A percentile compares a stretch with the other conserved stretches of the same genome.
Conservation (phyloP, 2,113 vertebrate species). For the Manacus vitellinus region DNA sequence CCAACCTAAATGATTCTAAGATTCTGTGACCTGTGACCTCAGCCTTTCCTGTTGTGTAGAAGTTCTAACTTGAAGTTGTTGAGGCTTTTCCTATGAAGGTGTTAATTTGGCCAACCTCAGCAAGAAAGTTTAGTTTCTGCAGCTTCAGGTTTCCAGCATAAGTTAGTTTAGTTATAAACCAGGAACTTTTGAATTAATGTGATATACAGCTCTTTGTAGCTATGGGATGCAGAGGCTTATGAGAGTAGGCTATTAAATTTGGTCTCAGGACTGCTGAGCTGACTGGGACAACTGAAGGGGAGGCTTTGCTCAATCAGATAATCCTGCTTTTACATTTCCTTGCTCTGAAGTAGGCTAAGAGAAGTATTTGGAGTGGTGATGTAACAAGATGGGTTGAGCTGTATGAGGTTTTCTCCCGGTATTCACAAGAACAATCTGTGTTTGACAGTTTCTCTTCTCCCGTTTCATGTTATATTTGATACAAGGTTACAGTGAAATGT, state of each 20-base stretch:
- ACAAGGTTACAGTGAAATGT: background rate
- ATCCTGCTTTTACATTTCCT: background rate
- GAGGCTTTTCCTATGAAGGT: background rate
- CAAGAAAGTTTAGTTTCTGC: background rate
- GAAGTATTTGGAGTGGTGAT: background rate
- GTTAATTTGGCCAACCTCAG: background rate
- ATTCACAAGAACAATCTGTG: background rate
- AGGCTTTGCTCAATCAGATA: background rate
- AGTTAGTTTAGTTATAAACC: background rate
- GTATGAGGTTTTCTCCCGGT: background rate
- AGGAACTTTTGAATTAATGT: background rate
- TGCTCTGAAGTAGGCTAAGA: background rate
- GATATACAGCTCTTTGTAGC: background rate
- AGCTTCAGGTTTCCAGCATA: background rate
- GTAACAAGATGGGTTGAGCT: background rate
- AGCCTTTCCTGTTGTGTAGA: background rate
- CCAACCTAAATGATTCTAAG: background rate
- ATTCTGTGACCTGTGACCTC: background rate
- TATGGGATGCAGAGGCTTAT: background rate
- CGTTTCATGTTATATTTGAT: background rate
- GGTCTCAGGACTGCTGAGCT: background rate
- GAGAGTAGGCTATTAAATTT: background rate
- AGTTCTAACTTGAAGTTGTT: background rate
- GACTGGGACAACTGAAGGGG: background rate
- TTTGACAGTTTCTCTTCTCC: background rate